Conservation (phyloP, 1,140 invertebrate species). For the Panagrolaimus sp. region DNA sequence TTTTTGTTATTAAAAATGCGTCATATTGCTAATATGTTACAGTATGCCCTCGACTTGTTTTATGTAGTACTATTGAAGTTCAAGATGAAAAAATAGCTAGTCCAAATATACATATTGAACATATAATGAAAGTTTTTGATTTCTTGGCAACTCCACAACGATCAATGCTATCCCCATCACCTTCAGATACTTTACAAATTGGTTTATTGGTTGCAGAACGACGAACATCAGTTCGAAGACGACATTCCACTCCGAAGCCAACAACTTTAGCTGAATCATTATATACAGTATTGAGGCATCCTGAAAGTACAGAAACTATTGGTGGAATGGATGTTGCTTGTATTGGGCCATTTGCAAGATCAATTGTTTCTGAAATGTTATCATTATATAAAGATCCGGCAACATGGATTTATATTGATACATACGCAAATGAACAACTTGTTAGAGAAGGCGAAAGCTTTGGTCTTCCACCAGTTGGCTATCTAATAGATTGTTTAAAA, state of each 20-base stretch:
- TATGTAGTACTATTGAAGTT: neutral
- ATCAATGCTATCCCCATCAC: neutral
- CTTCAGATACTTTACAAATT: slow-evolving; percentile 3
- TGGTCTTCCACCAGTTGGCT: slow-evolving; percentile 21
- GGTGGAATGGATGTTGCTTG: slow-evolving; percentile 16
- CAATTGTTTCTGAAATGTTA: slow-evolving; percentile 10
- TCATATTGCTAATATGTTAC: neutral
- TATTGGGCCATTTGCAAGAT: slow-evolving; percentile 19
- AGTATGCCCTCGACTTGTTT: neutral
- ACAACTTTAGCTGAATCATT: neutral
- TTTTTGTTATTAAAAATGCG: neutral
- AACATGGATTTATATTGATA: slow-evolving; percentile 34
- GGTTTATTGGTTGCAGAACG: neutral
- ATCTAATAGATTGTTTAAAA: slow-evolving; percentile 29
- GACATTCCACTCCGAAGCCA: slow-evolving; percentile 4
- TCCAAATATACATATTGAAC: neutral
- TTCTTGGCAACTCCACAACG: neutral
- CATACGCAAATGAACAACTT: slow-evolving; percentile 30
- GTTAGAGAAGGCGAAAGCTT: slow-evolving; percentile 22
- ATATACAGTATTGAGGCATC: neutral
- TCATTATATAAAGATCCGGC: slow-evolving; percentile 9
- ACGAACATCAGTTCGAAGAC: neutral
- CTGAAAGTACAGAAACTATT: slow-evolving; percentile 8
- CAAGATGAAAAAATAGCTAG: neutral
- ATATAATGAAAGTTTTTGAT: neutral